Base-by-base conservation (phyloP, 2,888 invertebrate genomes). In the Lobophora halterata region DNA sequence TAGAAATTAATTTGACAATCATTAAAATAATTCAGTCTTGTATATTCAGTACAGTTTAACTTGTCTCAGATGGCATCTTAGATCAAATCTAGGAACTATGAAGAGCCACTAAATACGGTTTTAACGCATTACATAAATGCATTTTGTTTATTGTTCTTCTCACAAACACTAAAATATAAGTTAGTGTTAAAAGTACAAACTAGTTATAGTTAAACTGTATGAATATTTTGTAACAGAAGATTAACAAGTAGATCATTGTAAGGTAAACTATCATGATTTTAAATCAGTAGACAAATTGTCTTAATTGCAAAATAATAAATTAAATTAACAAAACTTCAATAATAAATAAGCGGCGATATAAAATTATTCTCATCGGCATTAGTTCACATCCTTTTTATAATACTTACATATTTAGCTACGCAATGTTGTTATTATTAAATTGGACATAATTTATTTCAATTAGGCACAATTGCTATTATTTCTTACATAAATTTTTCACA, bases 11-110 rank as follows among this genome's bases (percentile, higher is more conserved):
- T 65, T 71, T 71, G 71, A 70, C 62, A 67, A 56, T 68, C 60
- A 70, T 72, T 74, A 73, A 71, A 75, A 72, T 69, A 76, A 75
- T 71, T 86, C 86, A 86, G 86, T 85, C 86, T 86, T 83, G 63
- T 72, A 71, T 73, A 79, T 79, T 78, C 73, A 62, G 64, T 77
- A 80, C 78, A 80, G 75, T 82, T 80, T 71, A 79, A 79, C 71
- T 60, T 51, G 56, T 51, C 26, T 20, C 28, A 19, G 21, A 35
- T 60, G 34, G 46, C 38, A 32, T 56, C 40, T 57, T 46, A 54
- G 43, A 55, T 37, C 43, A 49, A 58, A 49, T 19, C 25, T 38
- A 49, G 40, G 46, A 48, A 51, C 42, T 45, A 37, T 43, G 20
- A 30, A 29, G 33, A 23, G 32, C 26, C 25, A 29, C 39, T n/a